These are phyloP conservation scores for Chelonus insularis DNA, from an alignment of 1,140 invertebrate species.

Conservation along the genomic window DNA sequence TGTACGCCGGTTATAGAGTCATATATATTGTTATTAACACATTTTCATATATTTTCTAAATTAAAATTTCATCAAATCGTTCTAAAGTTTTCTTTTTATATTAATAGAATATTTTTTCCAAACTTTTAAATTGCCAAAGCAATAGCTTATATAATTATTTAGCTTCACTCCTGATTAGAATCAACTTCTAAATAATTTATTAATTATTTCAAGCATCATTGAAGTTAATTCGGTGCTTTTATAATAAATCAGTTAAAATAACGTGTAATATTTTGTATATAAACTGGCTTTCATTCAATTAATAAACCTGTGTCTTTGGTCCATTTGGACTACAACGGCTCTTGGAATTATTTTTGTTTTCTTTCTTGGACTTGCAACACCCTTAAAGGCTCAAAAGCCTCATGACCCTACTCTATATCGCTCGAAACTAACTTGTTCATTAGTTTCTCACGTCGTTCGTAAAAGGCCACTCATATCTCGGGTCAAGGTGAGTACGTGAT, in stretches of 20 bases:
- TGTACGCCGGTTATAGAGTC: not conserved
- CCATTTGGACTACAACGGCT: conserved; percentile 43
- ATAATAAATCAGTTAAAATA: no score
- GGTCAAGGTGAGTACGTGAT: conserved; percentile 31
- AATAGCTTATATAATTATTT: not conserved
- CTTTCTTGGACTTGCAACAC: conserved; percentile 47
- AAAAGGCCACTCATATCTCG: conserved; percentile 22
- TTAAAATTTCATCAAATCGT: no score
- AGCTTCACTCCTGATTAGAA: no score
- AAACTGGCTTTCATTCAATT: conserved; percentile 52
- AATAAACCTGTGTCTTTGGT: conserved; percentile 51
- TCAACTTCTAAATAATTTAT: no score
- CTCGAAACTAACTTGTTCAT: conserved; percentile 21
- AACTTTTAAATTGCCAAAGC: not conserved
- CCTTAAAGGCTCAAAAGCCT: conserved; percentile 25
- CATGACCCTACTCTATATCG: conserved; percentile 11
- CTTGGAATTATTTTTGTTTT: conserved; percentile 46
- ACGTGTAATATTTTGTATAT: conserved; percentile 28
- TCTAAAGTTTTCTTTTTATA: no score
- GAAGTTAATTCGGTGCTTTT: no score
- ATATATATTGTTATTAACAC: not conserved
- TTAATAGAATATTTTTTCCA: not conserved
- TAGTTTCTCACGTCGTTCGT: conserved; percentile 26
- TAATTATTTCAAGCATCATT: no score
- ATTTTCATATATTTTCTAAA: no score